Evolutionary conservation across 2,113 vertebrate genomes (phyloP).

Genomic region (Scolopax mira): DNA sequence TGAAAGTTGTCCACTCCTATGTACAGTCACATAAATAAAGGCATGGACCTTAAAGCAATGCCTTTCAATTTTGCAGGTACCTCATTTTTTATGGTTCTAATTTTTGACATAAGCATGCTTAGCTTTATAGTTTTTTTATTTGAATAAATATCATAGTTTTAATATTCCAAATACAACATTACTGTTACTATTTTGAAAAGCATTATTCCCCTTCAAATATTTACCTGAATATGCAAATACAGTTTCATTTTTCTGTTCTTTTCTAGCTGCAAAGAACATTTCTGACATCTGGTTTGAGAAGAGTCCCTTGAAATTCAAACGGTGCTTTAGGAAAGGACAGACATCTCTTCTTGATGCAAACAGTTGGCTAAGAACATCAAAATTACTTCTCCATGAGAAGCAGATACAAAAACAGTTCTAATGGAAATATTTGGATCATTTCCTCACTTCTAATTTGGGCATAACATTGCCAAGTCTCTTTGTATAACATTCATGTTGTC

Average conservation of each 20-base stretch:
- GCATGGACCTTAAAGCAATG: background rate
- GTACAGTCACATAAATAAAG: background rate
- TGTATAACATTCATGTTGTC: background rate
- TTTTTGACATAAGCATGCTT: background rate
- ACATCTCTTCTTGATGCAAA: background rate
- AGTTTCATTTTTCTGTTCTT: background rate
- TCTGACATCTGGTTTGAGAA: background rate
- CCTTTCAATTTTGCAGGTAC: background rate
- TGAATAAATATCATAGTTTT: background rate
- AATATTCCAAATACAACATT: background rate
- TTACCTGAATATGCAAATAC: background rate
- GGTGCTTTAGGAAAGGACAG: background rate
- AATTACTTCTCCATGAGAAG: slow-evolving; percentile 10
- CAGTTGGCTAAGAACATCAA: slow-evolving; percentile 10
- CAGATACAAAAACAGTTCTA: background rate
- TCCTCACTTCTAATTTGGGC: background rate
- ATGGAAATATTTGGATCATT: slow-evolving; percentile 5
- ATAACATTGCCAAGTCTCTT: background rate
- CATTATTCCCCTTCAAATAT: background rate
- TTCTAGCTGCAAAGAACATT: background rate
- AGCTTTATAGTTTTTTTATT: background rate
- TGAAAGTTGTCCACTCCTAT: background rate
- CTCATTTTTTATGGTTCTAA: background rate
- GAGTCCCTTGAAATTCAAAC: slow-evolving; percentile 35
- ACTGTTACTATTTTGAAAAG: background rate